phyloP scores from a whole-genome alignment of 2,888 invertebrate genomes.

The Nephrotoma flavescens region DNA sequence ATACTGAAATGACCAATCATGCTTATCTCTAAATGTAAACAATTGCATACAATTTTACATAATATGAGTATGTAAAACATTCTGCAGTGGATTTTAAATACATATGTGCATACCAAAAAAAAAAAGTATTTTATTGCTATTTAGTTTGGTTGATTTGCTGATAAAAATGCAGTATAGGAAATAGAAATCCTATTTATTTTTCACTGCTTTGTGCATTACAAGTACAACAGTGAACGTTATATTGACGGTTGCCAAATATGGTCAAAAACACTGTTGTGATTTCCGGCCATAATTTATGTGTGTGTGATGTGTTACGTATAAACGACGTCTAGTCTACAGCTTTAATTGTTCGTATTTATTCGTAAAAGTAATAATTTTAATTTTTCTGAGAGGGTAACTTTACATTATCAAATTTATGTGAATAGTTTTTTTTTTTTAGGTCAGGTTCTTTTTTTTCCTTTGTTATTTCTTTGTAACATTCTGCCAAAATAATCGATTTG shows the following conservation, averaged over 20 bases:
- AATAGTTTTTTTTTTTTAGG: neutral
- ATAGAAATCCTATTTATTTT: neutral
- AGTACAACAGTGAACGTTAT: neutral
- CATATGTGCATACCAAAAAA: neutral
- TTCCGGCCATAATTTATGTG: neutral
- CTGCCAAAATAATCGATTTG: neutral
- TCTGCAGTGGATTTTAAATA: neutral
- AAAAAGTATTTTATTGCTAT: neutral
- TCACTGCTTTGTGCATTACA: neutral
- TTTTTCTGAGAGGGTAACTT: neutral
- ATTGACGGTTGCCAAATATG: neutral
- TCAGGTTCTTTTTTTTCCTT: neutral
- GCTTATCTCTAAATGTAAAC: neutral
- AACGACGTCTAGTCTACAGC: neutral
- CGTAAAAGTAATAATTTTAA: neutral
- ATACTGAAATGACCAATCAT: neutral
- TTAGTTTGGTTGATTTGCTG: neutral
- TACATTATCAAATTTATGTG: neutral
- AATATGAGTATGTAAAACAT: neutral
- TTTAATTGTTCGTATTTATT: neutral
- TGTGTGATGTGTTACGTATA: neutral
- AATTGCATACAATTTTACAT: neutral
- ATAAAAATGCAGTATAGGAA: neutral
- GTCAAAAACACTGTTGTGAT: neutral
- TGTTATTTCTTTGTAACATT: neutral